phyloP scores from a whole-genome alignment of 1,140 invertebrate genomes.

The Theocolax elegans region DNA sequence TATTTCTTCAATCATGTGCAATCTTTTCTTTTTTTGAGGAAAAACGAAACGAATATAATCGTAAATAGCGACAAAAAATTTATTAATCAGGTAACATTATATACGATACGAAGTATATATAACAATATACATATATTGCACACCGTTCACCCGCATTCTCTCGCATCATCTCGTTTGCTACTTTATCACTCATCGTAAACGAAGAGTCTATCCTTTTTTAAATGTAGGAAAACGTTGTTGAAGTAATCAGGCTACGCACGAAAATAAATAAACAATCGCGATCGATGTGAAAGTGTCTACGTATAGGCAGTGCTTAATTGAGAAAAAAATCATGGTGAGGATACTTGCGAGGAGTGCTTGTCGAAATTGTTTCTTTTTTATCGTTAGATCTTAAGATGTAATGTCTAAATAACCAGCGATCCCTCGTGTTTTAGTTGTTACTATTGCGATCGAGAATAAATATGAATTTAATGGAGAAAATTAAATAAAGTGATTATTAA shows the following conservation, averaged over 20 bases:
- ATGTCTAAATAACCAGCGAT: conserved; percentile 55
- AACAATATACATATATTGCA: conserved; percentile 26
- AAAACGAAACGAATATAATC: conserved; percentile 19
- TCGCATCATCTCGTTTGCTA: conserved; percentile 43
- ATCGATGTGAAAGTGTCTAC: conserved; percentile 37
- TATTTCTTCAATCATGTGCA: conserved; percentile 13
- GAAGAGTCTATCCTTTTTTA: conserved; percentile 44
- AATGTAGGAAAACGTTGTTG: conserved; percentile 41
- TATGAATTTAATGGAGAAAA: conserved; percentile 47
- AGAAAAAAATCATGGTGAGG: conserved; percentile 18
- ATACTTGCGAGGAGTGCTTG: conserved; percentile 49
- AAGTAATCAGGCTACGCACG: conserved; percentile 30
- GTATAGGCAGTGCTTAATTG: conserved; percentile 37
- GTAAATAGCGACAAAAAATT: conserved; percentile 24
- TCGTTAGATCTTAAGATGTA: conserved; percentile 59
- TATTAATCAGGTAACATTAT: conserved; percentile 27
- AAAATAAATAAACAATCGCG: conserved; percentile 6
- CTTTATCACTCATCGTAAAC: conserved; percentile 42
- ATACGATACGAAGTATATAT: conserved; percentile 24
- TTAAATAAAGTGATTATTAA: conserved; percentile 47
- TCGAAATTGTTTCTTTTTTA: conserved; percentile 57
- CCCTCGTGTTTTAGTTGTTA: conserved; percentile 60
- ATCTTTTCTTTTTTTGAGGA: conserved; percentile 23
- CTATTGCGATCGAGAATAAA: conserved; percentile 49
- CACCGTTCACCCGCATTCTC: conserved; percentile 39